phyloP scores from a whole-genome alignment of 2,113 vertebrate genomes.

The Myxocyprinus asiaticus region DNA sequence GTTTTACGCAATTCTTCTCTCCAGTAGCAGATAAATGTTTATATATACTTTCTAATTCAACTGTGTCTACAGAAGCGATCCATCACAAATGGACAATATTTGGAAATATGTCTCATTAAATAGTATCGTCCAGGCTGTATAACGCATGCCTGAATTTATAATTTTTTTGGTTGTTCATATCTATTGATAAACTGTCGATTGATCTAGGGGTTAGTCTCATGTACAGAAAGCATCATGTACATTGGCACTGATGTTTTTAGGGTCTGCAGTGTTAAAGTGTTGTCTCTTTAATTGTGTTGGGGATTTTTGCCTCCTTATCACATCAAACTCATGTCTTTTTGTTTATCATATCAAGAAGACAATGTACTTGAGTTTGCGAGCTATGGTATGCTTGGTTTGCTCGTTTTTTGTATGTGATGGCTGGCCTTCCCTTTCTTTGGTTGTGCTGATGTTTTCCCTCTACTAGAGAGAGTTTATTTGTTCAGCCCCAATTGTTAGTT shows the following conservation, averaged over 20 bases:
- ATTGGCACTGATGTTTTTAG: constrained; percentile 7
- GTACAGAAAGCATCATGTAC: background rate
- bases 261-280: constrained; percentile 20
- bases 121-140: constrained; percentile 37
- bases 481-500: constrained; percentile 34
- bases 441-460: constrained; percentile 7
- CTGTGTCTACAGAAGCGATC: constrained; percentile 16
- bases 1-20: constrained; percentile 16
- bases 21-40: constrained; percentile 29
- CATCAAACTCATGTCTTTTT: background rate
- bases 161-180: constrained; percentile 26
- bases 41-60: constrained; percentile 19
- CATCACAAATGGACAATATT: constrained; percentile 38
- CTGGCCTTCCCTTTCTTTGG: background rate
- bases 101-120: constrained; percentile 20
- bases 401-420: background rate
- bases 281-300: background rate
- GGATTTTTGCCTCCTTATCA: background rate
- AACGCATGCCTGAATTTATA: background rate
- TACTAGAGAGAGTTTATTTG: constrained; percentile 7
- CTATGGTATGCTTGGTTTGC: constrained; percentile 1
- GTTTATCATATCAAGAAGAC: background rate
- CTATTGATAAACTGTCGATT: constrained; percentile 24
- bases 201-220: constrained; percentile 17
- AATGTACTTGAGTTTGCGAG: constrained; percentile 1